Evolutionary conservation across 2,888 invertebrate genomes (phyloP).

Genomic region (Brachynemurus nebulosus): DNA sequence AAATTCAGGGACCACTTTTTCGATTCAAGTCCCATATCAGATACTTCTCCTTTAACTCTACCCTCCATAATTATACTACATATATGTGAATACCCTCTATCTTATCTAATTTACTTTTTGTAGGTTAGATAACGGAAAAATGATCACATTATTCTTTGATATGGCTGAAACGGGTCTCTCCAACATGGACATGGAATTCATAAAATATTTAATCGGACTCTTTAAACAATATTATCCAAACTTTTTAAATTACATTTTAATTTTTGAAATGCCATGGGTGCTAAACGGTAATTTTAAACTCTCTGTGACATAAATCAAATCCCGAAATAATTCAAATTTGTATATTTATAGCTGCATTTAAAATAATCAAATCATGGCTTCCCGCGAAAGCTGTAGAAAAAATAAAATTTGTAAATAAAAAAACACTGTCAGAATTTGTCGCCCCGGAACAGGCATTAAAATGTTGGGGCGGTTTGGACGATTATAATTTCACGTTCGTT

Average conservation of each 20-base stretch:
- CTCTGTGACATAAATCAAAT: not conserved
- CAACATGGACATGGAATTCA: constrained; percentile 86
- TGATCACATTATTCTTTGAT: constrained; percentile 78
- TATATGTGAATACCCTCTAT: not conserved
- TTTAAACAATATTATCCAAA: constrained; percentile 83
- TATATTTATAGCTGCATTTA: constrained; percentile 62
- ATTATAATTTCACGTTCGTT: constrained; percentile 56
- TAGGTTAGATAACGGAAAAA: constrained; percentile 57
- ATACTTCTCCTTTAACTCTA: too few species aligned
- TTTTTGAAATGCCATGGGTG: constrained; percentile 92
- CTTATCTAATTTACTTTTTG: constrained; percentile 20
- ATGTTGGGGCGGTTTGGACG: constrained; percentile 69
- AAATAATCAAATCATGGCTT: constrained; percentile 73
- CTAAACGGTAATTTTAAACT: constrained; percentile 48
- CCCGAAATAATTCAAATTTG: not conserved
- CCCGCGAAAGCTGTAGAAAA: constrained; percentile 79
- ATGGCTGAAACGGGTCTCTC: constrained; percentile 75
- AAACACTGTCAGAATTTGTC: constrained; percentile 59
- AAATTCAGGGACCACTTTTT: too few species aligned
- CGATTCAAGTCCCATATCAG: too few species aligned
- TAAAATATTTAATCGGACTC: constrained; percentile 70
- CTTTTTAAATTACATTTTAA: constrained; percentile 75
- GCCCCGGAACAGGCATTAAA: constrained; percentile 57
- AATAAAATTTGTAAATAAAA: constrained; percentile 71
- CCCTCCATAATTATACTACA: too few species aligned